A percentile compares a stretch with the other conserved stretches of the same genome.
Evolutionary conservation across 1,140 invertebrate species (phyloP).

Genomic region (Adoxophyes honmai): DNA sequence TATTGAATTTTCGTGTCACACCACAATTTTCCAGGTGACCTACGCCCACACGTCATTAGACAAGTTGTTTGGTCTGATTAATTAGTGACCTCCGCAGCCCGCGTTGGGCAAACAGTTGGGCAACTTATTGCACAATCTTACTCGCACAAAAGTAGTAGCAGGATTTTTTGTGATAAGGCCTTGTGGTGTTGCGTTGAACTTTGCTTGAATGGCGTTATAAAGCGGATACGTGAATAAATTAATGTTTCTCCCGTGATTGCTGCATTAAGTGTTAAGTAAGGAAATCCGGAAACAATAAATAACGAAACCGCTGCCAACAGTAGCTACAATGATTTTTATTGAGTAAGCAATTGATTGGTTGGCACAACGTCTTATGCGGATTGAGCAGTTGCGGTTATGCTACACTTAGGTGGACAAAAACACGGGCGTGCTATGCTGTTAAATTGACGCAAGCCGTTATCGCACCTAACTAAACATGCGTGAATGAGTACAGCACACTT

Average conservation of each 20-base stretch:
- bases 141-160: not conserved
- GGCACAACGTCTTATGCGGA: too few relatives aligned
- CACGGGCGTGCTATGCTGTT: too few relatives aligned
- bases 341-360: too few relatives aligned
- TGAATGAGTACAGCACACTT: not conserved
- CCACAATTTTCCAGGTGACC: not conserved
- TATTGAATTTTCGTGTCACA: not conserved
- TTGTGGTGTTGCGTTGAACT: not conserved
- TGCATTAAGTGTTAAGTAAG: too few relatives aligned
- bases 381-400: too few relatives aligned
- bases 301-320: too few relatives aligned
- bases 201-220: too few relatives aligned
- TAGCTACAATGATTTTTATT: too few relatives aligned
- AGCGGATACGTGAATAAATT: too few relatives aligned
- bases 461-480: slow-evolving; percentile 8
- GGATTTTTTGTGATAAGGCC: slow-evolving; percentile 4
- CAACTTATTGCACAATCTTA: slow-evolving; percentile 17
- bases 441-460: slow-evolving; percentile 8
- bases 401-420: too few relatives aligned
- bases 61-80: slow-evolving; percentile 29
- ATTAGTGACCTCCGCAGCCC: slow-evolving; percentile 27
- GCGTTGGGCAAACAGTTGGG: slow-evolving; percentile 22
- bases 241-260: too few relatives aligned
- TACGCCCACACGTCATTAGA: slow-evolving; percentile 23
- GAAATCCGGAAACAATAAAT: too few relatives aligned